Base-by-base conservation (phyloP, 2,113 vertebrate species). In the Tricholaema leucomelas region DNA sequence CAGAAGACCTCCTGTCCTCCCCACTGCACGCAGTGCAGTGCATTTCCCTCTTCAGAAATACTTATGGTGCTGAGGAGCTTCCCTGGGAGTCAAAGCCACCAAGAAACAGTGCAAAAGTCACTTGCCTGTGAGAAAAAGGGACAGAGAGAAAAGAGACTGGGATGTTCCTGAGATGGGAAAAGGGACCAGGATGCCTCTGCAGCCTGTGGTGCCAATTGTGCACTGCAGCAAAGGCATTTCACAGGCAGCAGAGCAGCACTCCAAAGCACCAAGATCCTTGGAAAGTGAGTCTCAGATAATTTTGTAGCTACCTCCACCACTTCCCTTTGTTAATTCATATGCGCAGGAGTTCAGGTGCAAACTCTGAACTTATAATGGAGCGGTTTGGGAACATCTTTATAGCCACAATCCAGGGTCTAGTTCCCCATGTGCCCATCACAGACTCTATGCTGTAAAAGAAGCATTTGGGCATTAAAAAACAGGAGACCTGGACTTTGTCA, bases 1-100 rank as follows among this genome's bases (percentile, higher is more conserved):
- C 61, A 81, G 36, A 63, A 80, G 33, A 44, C 8, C 6, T 16
- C 46, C n/a, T 9, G 1, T 15, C 31, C 8, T 72, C 54, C 33
- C 80, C 40, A 20, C 28, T 23, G 3, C 38, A 17, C 0, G 1
- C 15, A 38, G 72, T 7, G 50, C 23, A 15, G 19, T 1, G 1
- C 10, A 1, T 46, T 88, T 86, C 33, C 46, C 65, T 4, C 2
- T 4, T 59, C 44, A 24, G 28, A 64, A 11, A 23, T 12, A 31
- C n/a, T 11, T 3, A 2, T 1, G 12, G 13, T 55, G 40, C 24
- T 1, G 6, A 59, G 73, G 85, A 79, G 27, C n/a, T 71, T 66
- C 24, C 69, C 56, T 80, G 31, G 25, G 46, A 71, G 52, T 78
- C 30, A 11, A 4, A 27, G 15, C 4, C 33, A 64, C 18, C 36